Base-by-base conservation (phyloP, 2,888 invertebrate species). In the Podotricha telesiphe region DNA sequence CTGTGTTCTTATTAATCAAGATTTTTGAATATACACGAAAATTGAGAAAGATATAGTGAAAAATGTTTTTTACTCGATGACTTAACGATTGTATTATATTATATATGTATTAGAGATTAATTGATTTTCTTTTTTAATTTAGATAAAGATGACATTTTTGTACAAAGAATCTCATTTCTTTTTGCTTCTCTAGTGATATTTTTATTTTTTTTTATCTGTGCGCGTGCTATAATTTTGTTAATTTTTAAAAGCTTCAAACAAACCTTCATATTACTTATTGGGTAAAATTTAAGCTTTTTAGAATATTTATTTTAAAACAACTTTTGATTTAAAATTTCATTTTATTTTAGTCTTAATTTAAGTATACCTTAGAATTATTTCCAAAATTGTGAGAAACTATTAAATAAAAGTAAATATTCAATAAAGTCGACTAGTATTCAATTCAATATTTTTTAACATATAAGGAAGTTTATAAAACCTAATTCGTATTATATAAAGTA, bases 401-500 rank as follows among this genome's bases (percentile, higher is more conserved):
- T 50, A 20, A 19, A 10, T 50, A 19, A n/a, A 4, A 50, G 1
- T 10, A 50, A 37, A 63, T 47, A 28, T 4, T 28, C 2, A 28
- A 28, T 28, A 6, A 28, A 28, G 28, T 6, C 28, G 6, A 28
- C 6, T 28, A 6, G 6, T 4, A 28, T 28, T 28, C 28, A 28
- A 28, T 28, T 4, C 28, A 28, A 56, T 73, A 74, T 74, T 73
- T 77, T 77, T 76, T 62, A 68, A 77, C 73, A 78, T 69, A 72
- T 67, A 73, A 19, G 55, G 15, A 11, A 37, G 15, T 17, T 17
- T 55, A n/a, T 68, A 72, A 73, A 68, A 53, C 34, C 2, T 74
- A 65, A 71, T 69, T 37, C 55, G 58, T 34, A 45, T 53, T 28
- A 10, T 4, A 51, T 28, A 48, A 19, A 45, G 17, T 47, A 68